Percentiles rank a stretch among this genome's conserved stretches.
Conservation (phyloP, 2,113 vertebrate genomes). For the Hipposideros armiger region DNA sequence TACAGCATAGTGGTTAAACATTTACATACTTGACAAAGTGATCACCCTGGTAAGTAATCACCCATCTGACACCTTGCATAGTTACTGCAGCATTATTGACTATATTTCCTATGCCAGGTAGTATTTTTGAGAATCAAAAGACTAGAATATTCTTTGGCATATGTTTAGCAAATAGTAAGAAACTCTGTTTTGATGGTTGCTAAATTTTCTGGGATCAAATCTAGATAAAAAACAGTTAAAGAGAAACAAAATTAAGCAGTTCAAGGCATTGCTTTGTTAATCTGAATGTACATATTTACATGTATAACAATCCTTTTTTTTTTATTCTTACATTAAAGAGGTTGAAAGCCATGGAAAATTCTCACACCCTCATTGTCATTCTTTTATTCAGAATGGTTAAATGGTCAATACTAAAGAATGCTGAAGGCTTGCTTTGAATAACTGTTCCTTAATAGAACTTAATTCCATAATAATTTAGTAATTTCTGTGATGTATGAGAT, state of each 20-base stretch:
- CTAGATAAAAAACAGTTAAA: neutral
- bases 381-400: neutral
- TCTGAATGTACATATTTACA: neutral
- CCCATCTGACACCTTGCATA: neutral
- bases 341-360: neutral
- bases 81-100: neutral
- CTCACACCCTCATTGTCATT: neutral
- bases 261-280: slow-evolving; percentile 11
- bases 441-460: neutral
- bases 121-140: slow-evolving; percentile 8
- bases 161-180: neutral
- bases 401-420: neutral
- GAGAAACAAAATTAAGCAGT: neutral
- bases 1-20: neutral
- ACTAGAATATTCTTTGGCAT: neutral
- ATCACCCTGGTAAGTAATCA: neutral
- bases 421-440: neutral
- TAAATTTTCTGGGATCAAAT: slow-evolving; percentile 41
- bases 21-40: neutral
- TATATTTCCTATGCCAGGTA: neutral
- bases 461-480: neutral
- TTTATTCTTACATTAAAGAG: slow-evolving; percentile 11
- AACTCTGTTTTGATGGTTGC: neutral
- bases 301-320: neutral
- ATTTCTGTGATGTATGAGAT: neutral